Conservation (phyloP, 2,113 vertebrate genomes). For the Aramus guarauna region DNA sequence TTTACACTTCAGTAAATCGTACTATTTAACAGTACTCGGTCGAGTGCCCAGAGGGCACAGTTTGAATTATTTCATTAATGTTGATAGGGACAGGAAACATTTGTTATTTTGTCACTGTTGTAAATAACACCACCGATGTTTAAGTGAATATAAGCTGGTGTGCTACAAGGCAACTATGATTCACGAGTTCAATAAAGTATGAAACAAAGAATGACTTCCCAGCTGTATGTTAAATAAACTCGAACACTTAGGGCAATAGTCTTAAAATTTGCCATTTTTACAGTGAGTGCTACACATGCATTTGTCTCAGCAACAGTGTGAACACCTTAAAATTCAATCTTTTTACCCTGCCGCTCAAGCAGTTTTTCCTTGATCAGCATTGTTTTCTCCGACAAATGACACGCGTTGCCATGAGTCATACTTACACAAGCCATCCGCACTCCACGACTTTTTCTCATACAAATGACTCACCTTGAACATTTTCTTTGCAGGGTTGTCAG, state of each 20-base stretch:
- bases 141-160: rapidly evolving
- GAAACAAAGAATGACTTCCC: not conserved
- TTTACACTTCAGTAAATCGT: not conserved
- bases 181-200: not conserved
- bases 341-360: not conserved
- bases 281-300: not conserved
- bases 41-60: not conserved
- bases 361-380: not conserved
- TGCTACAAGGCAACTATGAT: not conserved
- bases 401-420: not conserved
- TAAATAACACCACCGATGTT: not conserved
- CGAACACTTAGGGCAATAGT: not conserved
- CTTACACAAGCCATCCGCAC: not conserved
- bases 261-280: not conserved
- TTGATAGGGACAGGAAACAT: not conserved
- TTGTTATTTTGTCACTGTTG: not conserved
- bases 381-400: not conserved
- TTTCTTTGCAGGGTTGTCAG: not conserved
- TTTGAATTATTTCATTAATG: not conserved
- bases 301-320: not conserved
- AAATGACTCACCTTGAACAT: not conserved
- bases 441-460: not conserved
- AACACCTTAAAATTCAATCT: not conserved
- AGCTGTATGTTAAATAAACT: not conserved
- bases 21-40: rapidly evolving